Base-by-base conservation (phyloP, 2,113 vertebrate species). In the Lepus timidus region DNA sequence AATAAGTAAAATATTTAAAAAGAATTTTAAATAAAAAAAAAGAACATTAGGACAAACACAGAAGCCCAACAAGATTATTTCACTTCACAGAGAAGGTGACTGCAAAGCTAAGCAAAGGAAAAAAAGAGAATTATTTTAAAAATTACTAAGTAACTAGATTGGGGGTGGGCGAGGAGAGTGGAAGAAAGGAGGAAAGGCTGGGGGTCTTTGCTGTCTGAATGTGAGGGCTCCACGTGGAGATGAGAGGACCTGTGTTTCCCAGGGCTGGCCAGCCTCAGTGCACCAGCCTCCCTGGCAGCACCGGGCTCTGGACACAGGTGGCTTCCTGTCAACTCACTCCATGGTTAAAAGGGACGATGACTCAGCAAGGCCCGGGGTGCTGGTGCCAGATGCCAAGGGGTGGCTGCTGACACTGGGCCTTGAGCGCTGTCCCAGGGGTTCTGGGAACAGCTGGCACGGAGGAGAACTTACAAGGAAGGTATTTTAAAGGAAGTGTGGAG, bases 251-350 rank as follows among this genome's bases (percentile, higher is more conserved):
- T 58, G 4, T 39, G 22, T n/a, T 39, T 81, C 65, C 51, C 14
- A 44, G 61, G 61, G 55, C 11, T 79, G 9, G n/a, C 5, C n/a
- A 36, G 39, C 13, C 76, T 58, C 55, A 19, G 17, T 17, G 17
- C 55, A 58, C 55, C 14, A 44, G 2, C 17, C 29, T 67, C 29
- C 6, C n/a, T 3, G 13, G 17, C 58, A 17, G 8, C 20, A 29
- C 14, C 3, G 0, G 2, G 8, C 17, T 79, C 33, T 13, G 1
- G 3, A 11, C n/a, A 16, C 29, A 19, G 27, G 36, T 6, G 9
- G 39, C 58, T 74, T 83, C 20, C 74, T 88, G 36, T 31, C 80
- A 49, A 12, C 67, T 84, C 1, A 4, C 33, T 80, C 16, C 27
- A 25, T 52, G 49, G 36, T 65, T 68, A 25, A 78, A 81, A 49